Base-by-base conservation (phyloP, 2,888 invertebrate genomes). In the Dugesia japonica region DNA sequence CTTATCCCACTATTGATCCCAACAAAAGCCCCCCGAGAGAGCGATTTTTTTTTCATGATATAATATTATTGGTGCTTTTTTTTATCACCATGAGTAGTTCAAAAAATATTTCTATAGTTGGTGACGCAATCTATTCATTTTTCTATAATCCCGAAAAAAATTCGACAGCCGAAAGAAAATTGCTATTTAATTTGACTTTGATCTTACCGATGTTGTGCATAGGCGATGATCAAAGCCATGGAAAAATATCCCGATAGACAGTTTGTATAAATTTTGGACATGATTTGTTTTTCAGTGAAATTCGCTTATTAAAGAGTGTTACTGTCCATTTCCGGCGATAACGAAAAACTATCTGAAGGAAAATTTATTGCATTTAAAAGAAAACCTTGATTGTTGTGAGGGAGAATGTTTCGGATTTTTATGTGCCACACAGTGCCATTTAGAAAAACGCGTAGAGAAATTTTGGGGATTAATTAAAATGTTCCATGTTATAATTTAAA, bases 251-350 rank as follows among this genome's bases (percentile, higher is more conserved):
- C 56, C 56, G 56, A 56, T 20, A 56, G 56, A 23, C 56, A 56
- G 56, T 56, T 56, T 56, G 56, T 56, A 56, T 56, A 56, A 56
- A 56, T 56, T n/a, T 56, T 56, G 56, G 56, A 56, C 56, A 56
- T 56, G 56, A 56, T 56, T 56, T 56, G 56, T 56, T 56, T 56
- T 56, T 56, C 56, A 56, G 23, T n/a, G n/a, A n/a, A n/a, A 56
- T 23, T 56, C 23, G 56, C n/a, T 56, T 56, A 56, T 56, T 20
- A 56, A 56, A 56, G 56, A 56, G 56, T 56, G 4, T 56, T 56
- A 31, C 56, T 56, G 56, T 56, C 56, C 56, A n/a, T 56, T 56
- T 56, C 56, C 56, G 56, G 56, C 56, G 56, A 56, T 56, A 56
- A 56, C 56, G 20, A 23, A 56, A n/a, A 4, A 56, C n/a, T 9